Evolutionary conservation across 2,113 vertebrate species (phyloP).

Genomic region (Equus quagga): DNA sequence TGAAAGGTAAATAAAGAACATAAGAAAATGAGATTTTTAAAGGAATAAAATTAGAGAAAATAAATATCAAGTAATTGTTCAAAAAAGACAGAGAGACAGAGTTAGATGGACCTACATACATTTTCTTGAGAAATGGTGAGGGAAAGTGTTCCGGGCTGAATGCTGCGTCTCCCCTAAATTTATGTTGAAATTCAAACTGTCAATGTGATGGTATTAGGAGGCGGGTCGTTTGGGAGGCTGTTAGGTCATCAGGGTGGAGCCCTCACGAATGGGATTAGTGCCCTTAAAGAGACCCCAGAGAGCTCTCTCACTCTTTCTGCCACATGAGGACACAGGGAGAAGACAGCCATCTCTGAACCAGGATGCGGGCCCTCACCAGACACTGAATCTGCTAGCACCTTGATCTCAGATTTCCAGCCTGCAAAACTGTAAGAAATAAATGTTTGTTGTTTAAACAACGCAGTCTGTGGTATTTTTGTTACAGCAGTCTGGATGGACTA

Average conservation of each 20-base stretch:
- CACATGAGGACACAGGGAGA: background rate
- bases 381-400: background rate
- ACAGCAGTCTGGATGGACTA: background rate
- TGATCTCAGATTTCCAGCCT: background rate
- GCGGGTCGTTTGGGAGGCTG: background rate
- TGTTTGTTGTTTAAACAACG: background rate
- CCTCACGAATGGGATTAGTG: background rate
- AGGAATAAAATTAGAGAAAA: constrained; percentile 34
- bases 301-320: background rate
- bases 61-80: background rate
- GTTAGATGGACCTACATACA: background rate
- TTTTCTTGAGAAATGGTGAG: background rate
- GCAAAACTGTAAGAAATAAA: background rate
- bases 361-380: background rate
- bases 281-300: background rate
- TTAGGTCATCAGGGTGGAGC: background rate
- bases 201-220: background rate
- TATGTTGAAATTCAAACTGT: background rate
- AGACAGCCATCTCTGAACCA: background rate
- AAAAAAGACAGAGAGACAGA: background rate
- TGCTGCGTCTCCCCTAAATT: background rate
- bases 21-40: constrained; percentile 29
- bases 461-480: too few relatives aligned
- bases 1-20: background rate
- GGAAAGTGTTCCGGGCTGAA: background rate